A percentile compares a stretch with the other conserved stretches of the same genome.
phyloP scores from a whole-genome alignment of 2,888 invertebrate species.

The Pyrocoelia pectoralis region DNA sequence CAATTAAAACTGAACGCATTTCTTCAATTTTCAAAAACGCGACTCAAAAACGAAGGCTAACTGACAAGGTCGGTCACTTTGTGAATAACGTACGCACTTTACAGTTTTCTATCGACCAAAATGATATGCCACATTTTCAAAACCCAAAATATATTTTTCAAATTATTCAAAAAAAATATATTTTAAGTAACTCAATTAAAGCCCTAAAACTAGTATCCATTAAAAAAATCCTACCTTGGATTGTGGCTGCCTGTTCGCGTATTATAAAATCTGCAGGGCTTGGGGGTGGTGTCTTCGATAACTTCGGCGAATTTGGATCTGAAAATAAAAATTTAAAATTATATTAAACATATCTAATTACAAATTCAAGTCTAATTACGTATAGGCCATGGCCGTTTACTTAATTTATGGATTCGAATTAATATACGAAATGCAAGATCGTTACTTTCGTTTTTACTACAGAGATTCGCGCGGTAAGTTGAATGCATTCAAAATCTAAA shows the following conservation, averaged over 20 bases:
- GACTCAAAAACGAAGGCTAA: neutral
- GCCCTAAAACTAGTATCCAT: no score
- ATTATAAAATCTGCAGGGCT: constrained; percentile 72
- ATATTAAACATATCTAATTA: neutral
- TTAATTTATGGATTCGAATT: no score
- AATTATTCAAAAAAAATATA: constrained; percentile 24
- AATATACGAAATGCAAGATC: no score
- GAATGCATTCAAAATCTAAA: no score
- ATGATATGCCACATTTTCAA: constrained; percentile 45
- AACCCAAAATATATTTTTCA: constrained; percentile 29
- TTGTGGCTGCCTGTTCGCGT: constrained; percentile 62
- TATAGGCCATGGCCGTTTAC: no score
- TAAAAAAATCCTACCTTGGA: constrained; percentile 57
- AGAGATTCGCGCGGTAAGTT: no score
- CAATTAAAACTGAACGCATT: constrained; percentile 10
- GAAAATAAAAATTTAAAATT: constrained; percentile 40
- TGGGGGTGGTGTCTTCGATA: constrained; percentile 75
- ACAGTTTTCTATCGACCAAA: neutral
- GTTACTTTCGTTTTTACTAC: no score
- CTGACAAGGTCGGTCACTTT: neutral
- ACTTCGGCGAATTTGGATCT: constrained; percentile 69
- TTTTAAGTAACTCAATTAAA: constrained; percentile 23
- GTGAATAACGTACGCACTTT: neutral
- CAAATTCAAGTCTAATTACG: no score
- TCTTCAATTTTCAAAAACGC: neutral